Conservation (phyloP, 2,888 invertebrate genomes). For the Drosophila vallismaia region DNA sequence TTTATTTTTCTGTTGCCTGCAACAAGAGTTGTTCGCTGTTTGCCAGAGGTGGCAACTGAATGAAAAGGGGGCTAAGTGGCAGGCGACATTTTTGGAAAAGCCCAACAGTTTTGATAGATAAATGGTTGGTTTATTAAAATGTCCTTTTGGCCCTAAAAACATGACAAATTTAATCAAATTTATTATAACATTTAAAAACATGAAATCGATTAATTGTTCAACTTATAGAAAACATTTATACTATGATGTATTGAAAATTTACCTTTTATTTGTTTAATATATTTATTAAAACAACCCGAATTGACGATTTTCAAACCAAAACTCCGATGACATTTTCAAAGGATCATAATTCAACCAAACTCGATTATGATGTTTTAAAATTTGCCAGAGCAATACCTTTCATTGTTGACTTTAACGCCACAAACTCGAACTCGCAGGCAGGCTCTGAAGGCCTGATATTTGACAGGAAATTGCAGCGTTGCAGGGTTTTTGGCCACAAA, state of each 20-base stretch:
- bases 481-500: conserved; percentile 26
- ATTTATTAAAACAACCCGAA: no score
- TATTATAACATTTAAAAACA: no score
- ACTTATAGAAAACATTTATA: no score
- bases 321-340: not conserved
- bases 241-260: no score
- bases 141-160: not conserved
- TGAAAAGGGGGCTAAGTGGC: conserved; percentile 9
- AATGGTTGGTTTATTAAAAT: not conserved
- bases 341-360: not conserved
- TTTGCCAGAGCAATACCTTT: conserved; percentile 15
- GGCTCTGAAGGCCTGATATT: conserved; percentile 14
- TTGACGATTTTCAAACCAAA: no score
- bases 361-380: conserved; percentile 13
- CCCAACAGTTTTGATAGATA: not conserved
- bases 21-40: conserved; percentile 36
- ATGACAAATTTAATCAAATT: no score
- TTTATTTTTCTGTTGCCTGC: conserved; percentile 9
- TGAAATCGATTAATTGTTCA: no score
- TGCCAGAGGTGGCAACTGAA: conserved; percentile 17
- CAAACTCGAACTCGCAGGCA: conserved; percentile 14
- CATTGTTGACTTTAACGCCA: conserved; percentile 30
- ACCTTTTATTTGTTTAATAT: no score
- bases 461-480: conserved; percentile 57
- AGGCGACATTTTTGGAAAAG: conserved; percentile 9